Percentiles rank a stretch among this genome's conserved stretches.
These are phyloP conservation scores for Xanthia icteritia DNA, from an alignment of 2,888 invertebrate genomes.

Conservation along the genomic window DNA sequence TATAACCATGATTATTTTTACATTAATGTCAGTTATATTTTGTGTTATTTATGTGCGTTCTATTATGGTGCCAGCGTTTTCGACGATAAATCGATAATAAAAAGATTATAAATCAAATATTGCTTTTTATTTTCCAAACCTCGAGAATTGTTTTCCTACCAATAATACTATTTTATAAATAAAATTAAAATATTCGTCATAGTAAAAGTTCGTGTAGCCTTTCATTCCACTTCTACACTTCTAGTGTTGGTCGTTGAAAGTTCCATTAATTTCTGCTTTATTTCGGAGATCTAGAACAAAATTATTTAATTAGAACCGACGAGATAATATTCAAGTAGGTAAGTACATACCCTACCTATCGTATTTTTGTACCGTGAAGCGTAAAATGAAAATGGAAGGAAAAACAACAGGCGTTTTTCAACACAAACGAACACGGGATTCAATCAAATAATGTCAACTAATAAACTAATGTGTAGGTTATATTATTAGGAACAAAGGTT, in stretches of 20 bases:
- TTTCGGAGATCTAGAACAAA: slow-evolving; percentile 88
- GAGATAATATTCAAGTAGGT: background rate
- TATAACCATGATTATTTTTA: slow-evolving; percentile 53
- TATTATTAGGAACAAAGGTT: background rate
- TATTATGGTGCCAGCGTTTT: slow-evolving; percentile 76
- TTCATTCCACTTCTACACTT: slow-evolving; percentile 73
- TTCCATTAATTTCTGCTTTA: slow-evolving; percentile 89
- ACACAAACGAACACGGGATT: background rate
- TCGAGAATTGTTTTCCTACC: background rate
- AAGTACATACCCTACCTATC: no score
- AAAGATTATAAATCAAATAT: slow-evolving; percentile 62
- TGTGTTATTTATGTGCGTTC: slow-evolving; percentile 63
- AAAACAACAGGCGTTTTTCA: background rate
- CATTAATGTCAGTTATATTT: slow-evolving; percentile 57
- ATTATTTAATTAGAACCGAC: background rate
- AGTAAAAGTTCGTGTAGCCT: background rate
- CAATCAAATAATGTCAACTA: background rate
- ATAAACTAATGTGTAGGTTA: background rate
- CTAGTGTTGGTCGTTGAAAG: slow-evolving; percentile 80
- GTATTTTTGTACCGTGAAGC: background rate
- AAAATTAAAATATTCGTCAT: background rate
- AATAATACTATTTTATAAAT: slow-evolving; percentile 4
- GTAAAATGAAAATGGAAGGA: background rate
- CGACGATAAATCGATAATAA: slow-evolving; percentile 73
- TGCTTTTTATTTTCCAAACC: slow-evolving; percentile 64